Evolutionary conservation across 1,140 invertebrate genomes (phyloP).

Genomic region (Hirudo medicinalis): DNA sequence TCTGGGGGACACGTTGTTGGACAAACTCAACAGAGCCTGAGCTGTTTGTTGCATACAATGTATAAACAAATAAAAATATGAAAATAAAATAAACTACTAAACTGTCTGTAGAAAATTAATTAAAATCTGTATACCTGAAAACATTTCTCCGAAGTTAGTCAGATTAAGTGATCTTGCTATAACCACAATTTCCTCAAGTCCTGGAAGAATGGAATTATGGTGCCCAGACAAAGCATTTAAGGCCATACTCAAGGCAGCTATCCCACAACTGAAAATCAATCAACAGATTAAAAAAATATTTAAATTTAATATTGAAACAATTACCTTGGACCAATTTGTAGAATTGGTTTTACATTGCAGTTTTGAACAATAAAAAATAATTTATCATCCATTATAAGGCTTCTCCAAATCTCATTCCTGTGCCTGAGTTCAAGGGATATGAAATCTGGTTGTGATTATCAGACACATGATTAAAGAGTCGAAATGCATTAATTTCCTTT

Average conservation of each 20-base stretch:
- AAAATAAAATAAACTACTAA: not conserved
- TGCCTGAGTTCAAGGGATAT: no score
- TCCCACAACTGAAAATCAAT: slow-evolving; percentile 2
- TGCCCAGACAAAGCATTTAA: not conserved
- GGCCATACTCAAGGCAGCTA: slow-evolving; percentile 1
- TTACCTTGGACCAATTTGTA: slow-evolving; percentile 5
- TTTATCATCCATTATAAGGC: no score
- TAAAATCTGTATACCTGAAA: not conserved
- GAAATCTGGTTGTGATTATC: no score
- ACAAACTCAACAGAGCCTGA: not conserved
- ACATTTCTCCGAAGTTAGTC: slow-evolving; percentile 4
- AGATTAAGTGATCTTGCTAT: not conserved
- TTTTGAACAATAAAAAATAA: not conserved
- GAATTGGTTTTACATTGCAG: not conserved
- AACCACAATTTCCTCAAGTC: not conserved
- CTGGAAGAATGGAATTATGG: not conserved
- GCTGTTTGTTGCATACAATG: not conserved
- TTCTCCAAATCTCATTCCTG: no score
- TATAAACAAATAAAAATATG: not conserved
- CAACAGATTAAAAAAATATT: not conserved
- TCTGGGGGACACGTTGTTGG: not conserved
- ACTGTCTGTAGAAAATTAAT: not conserved
- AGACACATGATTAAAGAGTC: no score
- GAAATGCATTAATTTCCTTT: no score
- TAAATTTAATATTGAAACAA: not conserved